Evolutionary conservation across 2,888 invertebrate genomes (phyloP), one percentile per base, ranked within the genome.

Genomic region (Agrenia bidenticulata): DNA sequence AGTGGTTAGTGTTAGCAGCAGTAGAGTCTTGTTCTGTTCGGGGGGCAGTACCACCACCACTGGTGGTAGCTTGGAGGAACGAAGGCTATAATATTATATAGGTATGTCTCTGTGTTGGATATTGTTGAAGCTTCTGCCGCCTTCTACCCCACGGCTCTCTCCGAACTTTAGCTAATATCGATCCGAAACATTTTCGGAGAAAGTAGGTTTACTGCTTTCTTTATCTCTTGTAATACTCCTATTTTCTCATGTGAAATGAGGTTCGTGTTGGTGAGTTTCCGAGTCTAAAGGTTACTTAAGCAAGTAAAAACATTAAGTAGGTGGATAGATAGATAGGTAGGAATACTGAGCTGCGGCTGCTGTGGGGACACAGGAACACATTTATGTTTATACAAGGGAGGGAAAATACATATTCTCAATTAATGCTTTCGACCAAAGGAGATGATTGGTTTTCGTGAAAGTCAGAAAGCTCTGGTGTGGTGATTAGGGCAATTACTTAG

Each of bases 161-260:
- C 51, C 51, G 24, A 51, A 51, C 21, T 51, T 51, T 15, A 13
- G 57, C 5, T 23, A 17, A 24, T 58, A 58, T 58, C 58, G 58
- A 58, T 58, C 58, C 23, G 45, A 23, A 49, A 21, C 56, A 41
- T 57, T 57, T 55, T 57, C 17, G 23, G 58, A 58, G 58, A 58
- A 58, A 58, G 58, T 58, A 58, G 58, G 58, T 58, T 58, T 58
- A 58, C 58, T 58, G 58, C 58, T 58, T 58, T 58, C 58, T 58
- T 58, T 58, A 58, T 58, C 58, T 58, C 58, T 45, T 9, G 19
- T 58, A 58, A 58, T 58, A 45, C 58, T 58, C 58, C 49, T 58
- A 58, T 58, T 58, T 58, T 58, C 58, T 58, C 58, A 58, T 45
- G 58, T 39, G 58, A 58, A 58, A 58, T 58, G 58, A 58, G 49